Conservation (phyloP, 2,797 vertebrate genomes). For the Amazona finschi region DNA sequence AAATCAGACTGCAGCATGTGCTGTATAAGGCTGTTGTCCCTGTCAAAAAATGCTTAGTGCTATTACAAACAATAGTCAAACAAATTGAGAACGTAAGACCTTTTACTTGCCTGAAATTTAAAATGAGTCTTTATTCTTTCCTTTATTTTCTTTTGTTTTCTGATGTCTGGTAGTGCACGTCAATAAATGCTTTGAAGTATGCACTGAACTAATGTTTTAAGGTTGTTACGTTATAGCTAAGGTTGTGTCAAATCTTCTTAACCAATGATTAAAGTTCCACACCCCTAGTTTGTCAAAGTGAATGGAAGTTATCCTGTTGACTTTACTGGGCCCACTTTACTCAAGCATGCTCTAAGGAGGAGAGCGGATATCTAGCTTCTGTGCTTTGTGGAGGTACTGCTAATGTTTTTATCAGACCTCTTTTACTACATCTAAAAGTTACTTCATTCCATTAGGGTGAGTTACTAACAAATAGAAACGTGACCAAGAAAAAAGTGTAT, state of each 20-base stretch:
- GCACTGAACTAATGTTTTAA: not conserved
- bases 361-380: not conserved
- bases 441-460: not conserved
- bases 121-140: not conserved
- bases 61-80: not conserved
- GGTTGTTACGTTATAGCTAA: not conserved
- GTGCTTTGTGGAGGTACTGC: not conserved
- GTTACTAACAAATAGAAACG: not conserved
- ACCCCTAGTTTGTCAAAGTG: not conserved
- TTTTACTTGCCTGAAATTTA: not conserved
- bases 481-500: not conserved
- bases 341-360: accelerated
- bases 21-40: not conserved
- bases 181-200: not conserved
- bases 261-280: not conserved
- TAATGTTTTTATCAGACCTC: not conserved
- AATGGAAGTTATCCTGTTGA: not conserved
- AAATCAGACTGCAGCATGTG: not conserved
- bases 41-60: not conserved
- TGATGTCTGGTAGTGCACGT: not conserved
- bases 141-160: not conserved
- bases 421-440: not conserved
- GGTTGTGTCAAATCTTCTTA: not conserved
- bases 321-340: not conserved
- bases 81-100: not conserved